Evolutionary conservation across 2,888 invertebrate species (phyloP).

Genomic region (Callyntrura sp.): DNA sequence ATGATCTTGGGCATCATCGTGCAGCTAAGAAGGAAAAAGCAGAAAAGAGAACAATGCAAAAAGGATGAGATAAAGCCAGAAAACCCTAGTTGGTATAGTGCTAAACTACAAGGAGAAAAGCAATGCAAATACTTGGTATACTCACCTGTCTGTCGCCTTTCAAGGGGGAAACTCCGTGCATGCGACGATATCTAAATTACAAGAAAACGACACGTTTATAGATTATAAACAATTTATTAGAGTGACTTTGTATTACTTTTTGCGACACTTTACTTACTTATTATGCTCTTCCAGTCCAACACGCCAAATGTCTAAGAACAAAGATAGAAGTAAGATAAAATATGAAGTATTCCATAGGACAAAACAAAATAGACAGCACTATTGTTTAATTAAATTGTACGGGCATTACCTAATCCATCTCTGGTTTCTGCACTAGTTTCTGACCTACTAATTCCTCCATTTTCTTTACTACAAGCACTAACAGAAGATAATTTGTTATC

Average conservation of each 20-base stretch:
- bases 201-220: not conserved
- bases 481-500: conserved; percentile 64
- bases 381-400: not conserved
- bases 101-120: no score
- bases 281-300: conserved; percentile 66
- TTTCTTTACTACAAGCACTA: conserved; percentile 39
- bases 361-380: not conserved
- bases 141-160: conserved; percentile 47
- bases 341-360: not conserved
- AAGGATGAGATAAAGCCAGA: not conserved
- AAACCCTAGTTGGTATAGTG: not conserved
- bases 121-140: no score
- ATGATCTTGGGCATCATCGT: conserved; percentile 64
- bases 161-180: conserved; percentile 63
- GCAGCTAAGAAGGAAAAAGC: conserved; percentile 47
- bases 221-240: not conserved
- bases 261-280: conserved; percentile 7
- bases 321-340: no score
- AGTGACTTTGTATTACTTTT: not conserved
- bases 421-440: not conserved
- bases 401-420: conserved; percentile 24
- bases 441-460: not conserved
- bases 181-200: conserved; percentile 12
- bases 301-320: conserved; percentile 55
- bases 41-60: not conserved